These are phyloP conservation scores for Oxyteleia sp. DNA, from an alignment of 2,888 invertebrate genomes.

Conservation along the genomic window DNA sequence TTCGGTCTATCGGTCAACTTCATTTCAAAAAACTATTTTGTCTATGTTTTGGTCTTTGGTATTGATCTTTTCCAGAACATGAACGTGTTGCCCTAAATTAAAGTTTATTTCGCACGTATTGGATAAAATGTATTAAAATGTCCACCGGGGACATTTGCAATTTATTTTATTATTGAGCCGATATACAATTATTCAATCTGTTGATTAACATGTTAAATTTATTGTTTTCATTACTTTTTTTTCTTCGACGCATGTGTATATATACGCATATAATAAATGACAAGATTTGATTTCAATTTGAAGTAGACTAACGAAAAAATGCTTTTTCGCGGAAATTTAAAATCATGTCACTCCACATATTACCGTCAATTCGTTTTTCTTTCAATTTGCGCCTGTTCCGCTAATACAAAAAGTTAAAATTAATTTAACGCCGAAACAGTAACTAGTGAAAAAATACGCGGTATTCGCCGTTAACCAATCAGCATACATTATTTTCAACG, in stretches of 20 bases:
- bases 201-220: slow-evolving; percentile 9
- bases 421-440: slow-evolving; percentile 31
- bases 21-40: slow-evolving; percentile 39
- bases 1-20: slow-evolving; percentile 33
- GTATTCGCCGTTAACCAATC: slow-evolving; percentile 34
- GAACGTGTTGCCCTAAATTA: slow-evolving; percentile 32
- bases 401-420: slow-evolving; percentile 33
- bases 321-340: too few species aligned
- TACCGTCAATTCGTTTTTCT: slow-evolving; percentile 17
- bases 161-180: slow-evolving; percentile 8
- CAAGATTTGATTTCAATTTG: slow-evolving; percentile 4
- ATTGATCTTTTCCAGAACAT: slow-evolving; percentile 22
- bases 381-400: slow-evolving; percentile 16
- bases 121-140: slow-evolving; percentile 21
- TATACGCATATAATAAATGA: too few species aligned
- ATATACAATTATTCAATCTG: slow-evolving; percentile 14
- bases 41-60: slow-evolving; percentile 29
- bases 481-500: slow-evolving; percentile 31
- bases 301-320: not conserved
- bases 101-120: slow-evolving; percentile 17
- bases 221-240: too few species aligned
- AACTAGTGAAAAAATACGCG: slow-evolving; percentile 28
- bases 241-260: too few species aligned
- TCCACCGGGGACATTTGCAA: slow-evolving; percentile 14
- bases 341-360: too few species aligned